Base-by-base conservation (phyloP, 2,113 vertebrate genomes). In the Eurypyga helias region DNA sequence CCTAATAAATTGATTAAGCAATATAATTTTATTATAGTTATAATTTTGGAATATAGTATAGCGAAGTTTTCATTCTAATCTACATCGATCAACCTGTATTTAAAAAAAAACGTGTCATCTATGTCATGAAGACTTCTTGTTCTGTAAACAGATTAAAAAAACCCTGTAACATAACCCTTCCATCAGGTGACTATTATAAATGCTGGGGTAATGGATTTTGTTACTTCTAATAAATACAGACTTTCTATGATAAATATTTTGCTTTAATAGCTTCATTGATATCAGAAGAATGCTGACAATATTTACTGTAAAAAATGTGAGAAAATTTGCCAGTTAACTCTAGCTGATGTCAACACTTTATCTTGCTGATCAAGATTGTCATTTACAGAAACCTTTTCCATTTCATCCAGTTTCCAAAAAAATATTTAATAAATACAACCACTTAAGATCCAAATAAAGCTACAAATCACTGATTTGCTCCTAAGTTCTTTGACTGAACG, bases 341-440 rank as follows among this genome's bases (percentile, higher is more conserved):
- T 41, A 86, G 19, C 17, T 54, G 48, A 93, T 72, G 43, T 49
- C 25, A 92, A 76, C 31, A 52, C 8, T 92, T 75, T 13, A 57
- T 57, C 61, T 85, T 66, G 62, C 23, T 51, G 29, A 87, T 65
- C 54, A 64, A 79, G 45, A 65, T 2, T 73, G 41, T 41, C 17
- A 79, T 23, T 58, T 52, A 58, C 0, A 66, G 36, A 78, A 91
- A 66, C 7, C 28, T 80, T 58, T 80, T 58, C n/a, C 6, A 13
- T 88, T 95, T 95, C 48, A 96, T 55, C 48, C 72, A n/a, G 25
- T 88, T 94, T 89, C 64, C 78, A n/a, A 77, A 61, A 52, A 82
- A 26, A 75, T 84, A 89, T 65, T 51, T 84, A 92, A 93, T 14
- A 92, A 83, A 81, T 11, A 36, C 10, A 61, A n/a, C 12, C 69